These are phyloP conservation scores for Dreissena polymorpha DNA, from an alignment of 1,140 invertebrate species.

Conservation along the genomic window DNA sequence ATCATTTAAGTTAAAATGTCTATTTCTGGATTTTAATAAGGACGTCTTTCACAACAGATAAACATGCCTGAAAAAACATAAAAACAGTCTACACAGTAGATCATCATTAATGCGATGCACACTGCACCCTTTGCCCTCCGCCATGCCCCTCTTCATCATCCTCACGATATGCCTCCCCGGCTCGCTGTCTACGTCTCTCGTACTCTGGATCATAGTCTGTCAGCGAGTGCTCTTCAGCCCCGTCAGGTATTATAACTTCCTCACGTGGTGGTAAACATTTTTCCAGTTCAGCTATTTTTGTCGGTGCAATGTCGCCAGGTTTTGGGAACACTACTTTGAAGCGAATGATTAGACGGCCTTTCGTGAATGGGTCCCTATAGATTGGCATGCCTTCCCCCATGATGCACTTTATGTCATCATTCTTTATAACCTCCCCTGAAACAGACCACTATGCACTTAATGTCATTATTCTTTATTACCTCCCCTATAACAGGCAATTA, in stretches of 20 bases:
- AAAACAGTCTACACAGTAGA: too few species aligned
- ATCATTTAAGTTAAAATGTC: too few species aligned
- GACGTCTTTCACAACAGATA: too few species aligned
- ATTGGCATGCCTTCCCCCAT: slow-evolving; percentile 98
- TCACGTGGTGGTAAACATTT: slow-evolving; percentile 88
- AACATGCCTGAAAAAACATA: too few species aligned
- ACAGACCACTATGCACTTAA: too few species aligned
- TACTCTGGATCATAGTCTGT: slow-evolving; percentile 79
- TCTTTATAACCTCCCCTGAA: slow-evolving; percentile 90
- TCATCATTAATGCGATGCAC: slow-evolving; percentile 90
- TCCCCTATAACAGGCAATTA: slow-evolving; percentile 87
- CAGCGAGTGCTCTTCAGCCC: slow-evolving; percentile 88
- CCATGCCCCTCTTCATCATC: slow-evolving; percentile 80
- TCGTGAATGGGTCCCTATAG: slow-evolving; percentile 97
- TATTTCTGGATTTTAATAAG: too few species aligned
- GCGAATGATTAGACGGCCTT: slow-evolving; percentile 95
- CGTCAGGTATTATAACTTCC: slow-evolving; percentile 90
- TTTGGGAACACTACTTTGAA: slow-evolving; percentile 95
- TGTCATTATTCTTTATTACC: too few species aligned
- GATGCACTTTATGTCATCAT: slow-evolving; percentile 95
- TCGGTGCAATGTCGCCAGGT: slow-evolving; percentile 86
- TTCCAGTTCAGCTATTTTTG: slow-evolving; percentile 89
- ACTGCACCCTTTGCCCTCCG: slow-evolving; percentile 90
- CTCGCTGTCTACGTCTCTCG: slow-evolving; percentile 28
- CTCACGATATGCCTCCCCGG: slow-evolving; percentile 71